Evolutionary conservation across 2,113 vertebrate species (phyloP), one percentile per base, ranked within the genome.

Genomic region (Gasterosteus nipponicus): DNA sequence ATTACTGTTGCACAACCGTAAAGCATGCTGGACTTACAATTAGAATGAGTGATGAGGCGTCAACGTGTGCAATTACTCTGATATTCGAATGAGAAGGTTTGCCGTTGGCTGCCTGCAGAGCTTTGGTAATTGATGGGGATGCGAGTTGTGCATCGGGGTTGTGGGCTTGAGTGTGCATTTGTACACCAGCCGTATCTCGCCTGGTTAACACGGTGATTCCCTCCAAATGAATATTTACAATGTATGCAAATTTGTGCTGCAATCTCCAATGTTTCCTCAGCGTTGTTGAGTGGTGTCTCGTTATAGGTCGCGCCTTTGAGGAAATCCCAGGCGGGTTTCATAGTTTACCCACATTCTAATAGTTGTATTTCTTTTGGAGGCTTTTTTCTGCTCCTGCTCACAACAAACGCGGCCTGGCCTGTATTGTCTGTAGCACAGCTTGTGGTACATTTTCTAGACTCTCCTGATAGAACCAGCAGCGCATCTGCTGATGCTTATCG

Each of bases 201-300:
- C 4, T 69, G 64, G 59, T 42, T 60, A 46, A 66, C 51, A 46
- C 0, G 39, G 65, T 59, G 78, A 89, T 73, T 86, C 86, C 83
- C 87, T 72, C 39, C 59, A 0, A 88, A 78, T 92, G 87, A 89
- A 92, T 92, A 92, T 89, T 89, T 81, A 85, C 31, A 38, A n/a
- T 35, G 15, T 73, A 90, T 91, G 86, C 79, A 82, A 88, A 90
- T 92, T 2, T 3, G 74, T 77, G 71, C 65, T 68, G 51, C 39
- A n/a, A 19, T 73, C 79, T 78, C 67, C 63, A 60, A 67, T 71
- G 77, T 79, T 87, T 82, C 38, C 60, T 78, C 39, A 4, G 16
- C 76, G 61, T 69, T 86, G 69, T 84, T 81, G 58, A 63, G 44
- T 15, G 14, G 57, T 2, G 66, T 72, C 74, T 84, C 73, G 62